Evolutionary conservation across 1,140 invertebrate species (phyloP), one percentile per base, ranked within the genome.

Genomic region (Pectinophora gossypiella): DNA sequence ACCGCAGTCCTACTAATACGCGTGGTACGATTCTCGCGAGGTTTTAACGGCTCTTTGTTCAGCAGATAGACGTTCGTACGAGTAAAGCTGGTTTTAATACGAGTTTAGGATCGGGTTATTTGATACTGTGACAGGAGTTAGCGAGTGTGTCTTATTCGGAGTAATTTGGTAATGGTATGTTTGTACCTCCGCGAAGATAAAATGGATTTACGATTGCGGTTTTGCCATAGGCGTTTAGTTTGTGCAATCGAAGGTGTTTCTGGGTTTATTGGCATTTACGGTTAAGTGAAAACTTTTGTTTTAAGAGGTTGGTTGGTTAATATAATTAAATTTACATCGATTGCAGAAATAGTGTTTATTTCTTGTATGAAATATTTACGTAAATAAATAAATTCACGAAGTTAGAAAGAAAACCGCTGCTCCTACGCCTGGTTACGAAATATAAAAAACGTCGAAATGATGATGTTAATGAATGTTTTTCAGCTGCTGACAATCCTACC

Each of bases 41-140:
- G 59, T 60, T 68, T 80, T 82, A 76, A 81, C 72, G 55, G 66
- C 73, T 80, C 83, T 87, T 87, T 87, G 83, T 87, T 81, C 71
- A 68, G 19, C 15, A 35, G 42, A 43, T 48, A 51, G 49, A 70
- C 68, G 70, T 65, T 58, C 60, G 66, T 62, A n/a, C n/a, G n/a
- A n/a, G n/a, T n/a, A 62, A 72, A 72, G 64, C 71, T 61, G 54
- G 61, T 69, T 65, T 65, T 69, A 73, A 69, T 56, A 59, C 67
- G 67, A 75, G 61, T 60, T 73, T 69, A 74, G 70, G 63, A 64
- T 67, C 66, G 60, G 38, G 59, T 54, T 54, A 64, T 68, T 53
- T 60, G 67, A 61, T 66, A 68, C 55, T 59, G 68, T 74, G 68
- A 72, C 67, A 69, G 59, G 60, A 65, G 61, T 68, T 64, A 68